Evolutionary conservation across 2,888 invertebrate species (phyloP).

Genomic region (Leptopilina drosophilae): DNA sequence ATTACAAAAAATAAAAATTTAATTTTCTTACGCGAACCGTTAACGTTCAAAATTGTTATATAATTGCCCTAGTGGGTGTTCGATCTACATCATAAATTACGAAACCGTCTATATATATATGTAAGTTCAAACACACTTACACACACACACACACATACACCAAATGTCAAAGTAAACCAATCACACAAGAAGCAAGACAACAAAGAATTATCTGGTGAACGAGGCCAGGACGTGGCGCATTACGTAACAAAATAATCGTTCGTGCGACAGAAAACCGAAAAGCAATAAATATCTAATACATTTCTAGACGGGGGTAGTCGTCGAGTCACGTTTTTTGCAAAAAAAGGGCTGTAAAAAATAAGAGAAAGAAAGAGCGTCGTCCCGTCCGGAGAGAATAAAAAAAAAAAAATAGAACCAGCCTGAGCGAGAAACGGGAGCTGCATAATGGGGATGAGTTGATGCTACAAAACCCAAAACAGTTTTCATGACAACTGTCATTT

Average conservation of each 20-base stretch:
- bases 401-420: constrained; percentile 41
- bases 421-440: constrained; percentile 54
- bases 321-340: constrained; percentile 62
- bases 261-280: constrained; percentile 67
- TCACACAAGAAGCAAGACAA: neutral
- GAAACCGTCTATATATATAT: neutral
- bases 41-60: no score
- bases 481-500: constrained; percentile 74
- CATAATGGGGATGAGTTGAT: constrained; percentile 53
- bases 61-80: neutral
- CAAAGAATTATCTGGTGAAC: constrained; percentile 17
- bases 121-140: no score
- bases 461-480: constrained; percentile 76
- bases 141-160: no score
- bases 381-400: constrained; percentile 48
- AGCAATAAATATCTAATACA: constrained; percentile 76
- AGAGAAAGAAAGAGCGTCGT: constrained; percentile 17
- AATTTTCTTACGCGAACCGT: no score
- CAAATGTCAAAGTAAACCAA: neutral
- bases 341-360: constrained; percentile 44
- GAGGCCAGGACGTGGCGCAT: constrained; percentile 13
- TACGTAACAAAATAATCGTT: constrained; percentile 61
- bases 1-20: no score
- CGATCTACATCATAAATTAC: neutral
- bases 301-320: constrained; percentile 71